These are phyloP conservation scores for Apogon hyalosoma DNA, from an alignment of 2,797 vertebrate genomes.

Conservation along the genomic window DNA sequence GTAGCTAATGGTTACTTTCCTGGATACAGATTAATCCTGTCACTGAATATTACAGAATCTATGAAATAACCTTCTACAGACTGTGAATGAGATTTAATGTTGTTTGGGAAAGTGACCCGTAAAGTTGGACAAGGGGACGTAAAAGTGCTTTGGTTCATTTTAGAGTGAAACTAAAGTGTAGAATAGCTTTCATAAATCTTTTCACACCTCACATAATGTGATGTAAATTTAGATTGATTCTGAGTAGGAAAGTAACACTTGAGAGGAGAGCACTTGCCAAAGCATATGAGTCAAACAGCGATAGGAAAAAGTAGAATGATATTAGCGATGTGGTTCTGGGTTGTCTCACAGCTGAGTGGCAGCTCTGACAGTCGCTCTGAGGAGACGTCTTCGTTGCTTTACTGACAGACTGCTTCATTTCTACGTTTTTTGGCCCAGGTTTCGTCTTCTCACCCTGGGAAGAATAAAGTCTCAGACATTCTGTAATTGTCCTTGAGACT, in stretches of 20 bases:
- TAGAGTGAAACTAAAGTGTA: constrained; percentile 15
- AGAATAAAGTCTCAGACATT: constrained; percentile 82
- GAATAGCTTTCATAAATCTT: constrained; percentile 44
- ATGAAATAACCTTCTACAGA: constrained; percentile 25
- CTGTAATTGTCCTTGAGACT: constrained; percentile 83
- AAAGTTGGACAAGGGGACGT: constrained; percentile 27
- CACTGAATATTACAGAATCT: constrained; percentile 23
- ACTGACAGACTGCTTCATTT: constrained; percentile 59
- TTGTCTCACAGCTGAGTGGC: constrained; percentile 54
- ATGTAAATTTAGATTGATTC: constrained; percentile 49
- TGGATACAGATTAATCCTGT: constrained; percentile 16
- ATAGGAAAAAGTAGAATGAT: constrained; percentile 37
- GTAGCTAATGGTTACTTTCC: constrained; percentile 12
- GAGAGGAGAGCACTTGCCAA: constrained; percentile 46
- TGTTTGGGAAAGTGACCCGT: constrained; percentile 35
- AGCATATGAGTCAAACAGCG: constrained; percentile 24
- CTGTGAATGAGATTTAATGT: not conserved
- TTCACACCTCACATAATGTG: constrained; percentile 37
- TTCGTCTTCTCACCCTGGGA: constrained; percentile 77
- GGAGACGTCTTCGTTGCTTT: constrained; percentile 38
- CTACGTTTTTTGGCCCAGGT: constrained; percentile 59
- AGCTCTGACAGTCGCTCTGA: constrained; percentile 44
- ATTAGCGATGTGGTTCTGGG: constrained; percentile 32
- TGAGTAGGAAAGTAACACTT: constrained; percentile 55
- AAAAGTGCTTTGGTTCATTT: constrained; percentile 19